These are phyloP conservation scores for Plecotus auritus DNA, from an alignment of 2,113 vertebrate species.

Conservation along the genomic window DNA sequence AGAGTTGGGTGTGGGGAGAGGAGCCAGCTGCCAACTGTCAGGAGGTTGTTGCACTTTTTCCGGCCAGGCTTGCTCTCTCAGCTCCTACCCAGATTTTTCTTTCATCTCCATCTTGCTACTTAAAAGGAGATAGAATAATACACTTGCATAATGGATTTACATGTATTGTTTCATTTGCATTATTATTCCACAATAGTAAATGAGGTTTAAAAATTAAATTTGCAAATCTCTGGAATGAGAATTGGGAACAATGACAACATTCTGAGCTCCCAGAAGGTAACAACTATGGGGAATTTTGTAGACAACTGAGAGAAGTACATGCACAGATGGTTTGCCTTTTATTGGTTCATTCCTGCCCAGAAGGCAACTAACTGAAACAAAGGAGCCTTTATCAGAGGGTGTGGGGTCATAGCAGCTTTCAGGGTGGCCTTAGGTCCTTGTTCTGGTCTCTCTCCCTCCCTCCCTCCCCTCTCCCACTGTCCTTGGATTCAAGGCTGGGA, in stretches of 20 bases:
- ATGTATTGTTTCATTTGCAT: background rate
- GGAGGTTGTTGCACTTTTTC: background rate
- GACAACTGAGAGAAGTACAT: background rate
- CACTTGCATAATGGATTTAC: background rate
- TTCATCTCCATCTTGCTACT: background rate
- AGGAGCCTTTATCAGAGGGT: background rate
- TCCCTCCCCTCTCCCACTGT: background rate
- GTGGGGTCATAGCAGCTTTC: background rate
- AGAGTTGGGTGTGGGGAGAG: background rate
- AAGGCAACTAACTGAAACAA: constrained; percentile 42
- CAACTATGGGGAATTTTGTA: background rate
- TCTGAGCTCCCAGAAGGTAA: constrained; percentile 43
- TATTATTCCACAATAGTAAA: background rate
- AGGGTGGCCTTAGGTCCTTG: background rate
- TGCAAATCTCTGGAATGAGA: constrained; percentile 12
- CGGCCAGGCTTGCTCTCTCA: background rate
- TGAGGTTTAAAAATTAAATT: constrained; percentile 25
- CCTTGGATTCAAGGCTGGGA: no score
- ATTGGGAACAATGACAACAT: constrained; percentile 32
- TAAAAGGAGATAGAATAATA: background rate
- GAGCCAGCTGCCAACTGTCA: background rate
- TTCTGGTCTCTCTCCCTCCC: background rate
- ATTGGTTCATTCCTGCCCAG: constrained; percentile 20
- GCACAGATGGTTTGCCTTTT: constrained; percentile 48
- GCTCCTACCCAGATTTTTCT: background rate